Base-by-base conservation (phyloP, 53 echinoderm and acorn worm species). In the Actinopyga echinites region DNA sequence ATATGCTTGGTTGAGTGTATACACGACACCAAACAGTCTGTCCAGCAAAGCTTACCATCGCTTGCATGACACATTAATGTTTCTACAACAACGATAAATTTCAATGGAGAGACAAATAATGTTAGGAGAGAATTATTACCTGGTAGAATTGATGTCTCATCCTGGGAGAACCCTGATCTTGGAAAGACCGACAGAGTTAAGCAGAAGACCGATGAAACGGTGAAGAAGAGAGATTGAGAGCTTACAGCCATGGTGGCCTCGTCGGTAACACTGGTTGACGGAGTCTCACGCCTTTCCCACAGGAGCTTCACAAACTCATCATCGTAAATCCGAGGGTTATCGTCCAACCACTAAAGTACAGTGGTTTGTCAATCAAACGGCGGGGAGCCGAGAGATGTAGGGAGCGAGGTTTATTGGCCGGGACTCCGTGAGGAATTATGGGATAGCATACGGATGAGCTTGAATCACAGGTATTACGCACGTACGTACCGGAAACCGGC, bases 291-390 rank as follows among this genome's bases (percentile, higher is more conserved):
- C 68, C 68, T 68, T 68, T 68, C 68, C 68, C 68, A n/a, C n/a
- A 34, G 38, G 68, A 68, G 34, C 21, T 17, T 68, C 68, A 68
- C 35, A 30, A 68, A 38, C 68, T 68, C 68, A 68, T 68, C 37
- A 68, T 68, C 37, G 34, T 68, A 22, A 36, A 33, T 36, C 30
- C n/a, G 38, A 38, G 37, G 68, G 68, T 68, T 68, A 68, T 68
- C 68, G 68, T 68, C 68, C 68, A 68, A 68, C 68, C 68, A 36
- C 68, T n/a, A 68, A 68, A 68, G 68, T 68, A 68, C 68, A 68
- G 12, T 36, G n/a, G 68, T 32, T 68, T 22, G 68, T 68, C 68
- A 68, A 68, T 68, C 63, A 63, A 38, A 68, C 10, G 11, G 25
- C 24, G 20, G 37, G 9, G 68, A 22, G 32, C 34, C 17, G 20